These are phyloP conservation scores for Bothrops jararaca DNA, from an alignment of 2,113 vertebrate species.

Conservation along the genomic window DNA sequence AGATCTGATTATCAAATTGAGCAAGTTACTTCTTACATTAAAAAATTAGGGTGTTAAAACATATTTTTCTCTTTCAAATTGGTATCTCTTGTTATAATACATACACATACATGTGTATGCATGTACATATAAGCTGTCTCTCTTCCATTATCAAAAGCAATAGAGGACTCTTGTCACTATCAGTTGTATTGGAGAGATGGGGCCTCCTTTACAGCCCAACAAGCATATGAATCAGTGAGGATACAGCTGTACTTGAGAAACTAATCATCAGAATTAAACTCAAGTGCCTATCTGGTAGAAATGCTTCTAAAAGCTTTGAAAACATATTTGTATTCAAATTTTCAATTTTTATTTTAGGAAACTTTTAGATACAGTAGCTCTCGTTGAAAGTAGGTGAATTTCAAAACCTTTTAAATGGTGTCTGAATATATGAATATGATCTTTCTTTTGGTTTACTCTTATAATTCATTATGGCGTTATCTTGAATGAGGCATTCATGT, in stretches of 20 bases:
- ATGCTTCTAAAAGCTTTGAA: neutral
- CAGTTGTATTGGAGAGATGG: neutral
- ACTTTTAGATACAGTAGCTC: neutral
- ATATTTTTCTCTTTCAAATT: neutral
- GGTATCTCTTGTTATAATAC: neutral
- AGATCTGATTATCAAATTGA: neutral
- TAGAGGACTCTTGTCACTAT: neutral
- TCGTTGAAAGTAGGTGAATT: neutral
- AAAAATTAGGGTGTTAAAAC: neutral
- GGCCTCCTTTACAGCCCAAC: slow-evolving; percentile 27
- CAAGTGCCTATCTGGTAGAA: neutral
- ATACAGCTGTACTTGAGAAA: neutral
- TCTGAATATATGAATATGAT: neutral
- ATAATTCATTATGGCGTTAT: neutral
- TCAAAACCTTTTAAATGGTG: neutral
- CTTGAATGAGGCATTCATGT: neutral
- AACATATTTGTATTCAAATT: neutral
- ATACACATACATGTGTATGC: neutral
- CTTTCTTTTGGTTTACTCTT: neutral
- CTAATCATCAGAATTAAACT: neutral
- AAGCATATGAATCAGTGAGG: neutral
- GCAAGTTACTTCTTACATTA: neutral
- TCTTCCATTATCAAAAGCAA: slow-evolving; percentile 9
- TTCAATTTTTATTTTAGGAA: neutral
- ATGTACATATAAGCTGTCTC: neutral